These are phyloP conservation scores for Onchidella celtica DNA, from an alignment of 2,888 invertebrate genomes.

Conservation along the genomic window DNA sequence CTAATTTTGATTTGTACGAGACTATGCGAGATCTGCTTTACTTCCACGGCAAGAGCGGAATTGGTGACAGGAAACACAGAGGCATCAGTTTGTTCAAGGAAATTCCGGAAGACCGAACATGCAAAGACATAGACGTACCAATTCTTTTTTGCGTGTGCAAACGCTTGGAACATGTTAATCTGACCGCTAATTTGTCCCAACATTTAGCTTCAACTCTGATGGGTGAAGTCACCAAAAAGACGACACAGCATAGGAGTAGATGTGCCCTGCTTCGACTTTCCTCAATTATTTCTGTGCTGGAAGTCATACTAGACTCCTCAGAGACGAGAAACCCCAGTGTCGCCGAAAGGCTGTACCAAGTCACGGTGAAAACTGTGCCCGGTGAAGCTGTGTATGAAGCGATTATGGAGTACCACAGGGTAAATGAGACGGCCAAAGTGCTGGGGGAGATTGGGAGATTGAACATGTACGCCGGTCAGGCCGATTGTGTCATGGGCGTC, in stretches of 20 bases:
- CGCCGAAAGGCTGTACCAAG: too few species aligned
- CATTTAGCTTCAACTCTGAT: background rate
- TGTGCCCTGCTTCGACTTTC: background rate
- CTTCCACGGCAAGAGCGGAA: constrained; percentile 70
- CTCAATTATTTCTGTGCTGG: background rate
- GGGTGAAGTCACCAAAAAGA: background rate
- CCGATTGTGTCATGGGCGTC: constrained; percentile 50
- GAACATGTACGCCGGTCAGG: constrained; percentile 19
- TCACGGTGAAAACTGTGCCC: background rate
- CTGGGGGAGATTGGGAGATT: background rate
- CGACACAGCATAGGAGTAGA: too few species aligned
- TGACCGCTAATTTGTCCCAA: background rate
- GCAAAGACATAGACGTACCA: constrained; percentile 93
- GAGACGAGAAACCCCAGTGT: background rate
- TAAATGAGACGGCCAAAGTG: background rate
- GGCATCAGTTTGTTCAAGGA: constrained; percentile 75
- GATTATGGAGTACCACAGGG: background rate
- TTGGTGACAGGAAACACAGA: constrained; percentile 47
- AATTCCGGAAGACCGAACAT: constrained; percentile 87
- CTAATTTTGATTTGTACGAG: constrained; percentile 94
- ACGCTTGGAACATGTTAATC: background rate
- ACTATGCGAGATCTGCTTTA: constrained; percentile 87
- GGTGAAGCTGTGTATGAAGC: background rate
- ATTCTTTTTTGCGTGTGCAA: constrained; percentile 96
- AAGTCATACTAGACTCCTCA: background rate